Conservation (phyloP, 2,888 invertebrate species). For the Pasiphila rectangulata region DNA sequence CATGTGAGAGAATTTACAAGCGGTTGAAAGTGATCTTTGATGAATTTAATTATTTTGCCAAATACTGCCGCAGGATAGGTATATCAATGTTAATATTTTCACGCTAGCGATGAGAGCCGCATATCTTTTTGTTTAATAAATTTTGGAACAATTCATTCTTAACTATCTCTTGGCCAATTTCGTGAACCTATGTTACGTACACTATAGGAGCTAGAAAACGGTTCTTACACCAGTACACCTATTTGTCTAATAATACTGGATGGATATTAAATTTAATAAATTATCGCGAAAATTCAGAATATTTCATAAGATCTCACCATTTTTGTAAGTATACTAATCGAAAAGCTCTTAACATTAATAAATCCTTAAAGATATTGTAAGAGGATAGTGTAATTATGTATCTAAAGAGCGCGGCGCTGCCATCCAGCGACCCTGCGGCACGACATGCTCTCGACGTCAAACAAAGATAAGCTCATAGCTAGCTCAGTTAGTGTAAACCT, state of each 20-base stretch:
- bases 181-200: slow-evolving; percentile 58
- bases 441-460: slow-evolving; percentile 48
- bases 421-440: slow-evolving; percentile 48
- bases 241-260: slow-evolving; percentile 79
- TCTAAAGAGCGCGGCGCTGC: slow-evolving; percentile 47
- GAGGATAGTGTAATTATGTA: slow-evolving; percentile 62
- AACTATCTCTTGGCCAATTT: slow-evolving; percentile 53
- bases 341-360: slow-evolving; percentile 75
- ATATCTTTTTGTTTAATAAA: slow-evolving; percentile 8
- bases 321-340: slow-evolving; percentile 74
- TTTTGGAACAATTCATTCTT: slow-evolving; percentile 16
- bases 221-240: slow-evolving; percentile 59
- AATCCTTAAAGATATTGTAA: slow-evolving; percentile 44
- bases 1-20: too few relatives aligned
- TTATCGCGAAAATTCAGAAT: slow-evolving; percentile 73
- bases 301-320: slow-evolving; percentile 74
- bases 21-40: too few relatives aligned
- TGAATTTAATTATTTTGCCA: too few relatives aligned
- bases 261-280: slow-evolving; percentile 75
- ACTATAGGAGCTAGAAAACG: slow-evolving; percentile 69
- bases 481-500: slow-evolving; percentile 38
- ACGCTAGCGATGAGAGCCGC: slow-evolving; percentile 42
- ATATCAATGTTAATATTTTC: background rate
- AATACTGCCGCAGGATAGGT: too few relatives aligned
- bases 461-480: slow-evolving; percentile 60